phyloP scores from a whole-genome alignment of 2,888 invertebrate genomes.

The Tupiocoris notatus region DNA sequence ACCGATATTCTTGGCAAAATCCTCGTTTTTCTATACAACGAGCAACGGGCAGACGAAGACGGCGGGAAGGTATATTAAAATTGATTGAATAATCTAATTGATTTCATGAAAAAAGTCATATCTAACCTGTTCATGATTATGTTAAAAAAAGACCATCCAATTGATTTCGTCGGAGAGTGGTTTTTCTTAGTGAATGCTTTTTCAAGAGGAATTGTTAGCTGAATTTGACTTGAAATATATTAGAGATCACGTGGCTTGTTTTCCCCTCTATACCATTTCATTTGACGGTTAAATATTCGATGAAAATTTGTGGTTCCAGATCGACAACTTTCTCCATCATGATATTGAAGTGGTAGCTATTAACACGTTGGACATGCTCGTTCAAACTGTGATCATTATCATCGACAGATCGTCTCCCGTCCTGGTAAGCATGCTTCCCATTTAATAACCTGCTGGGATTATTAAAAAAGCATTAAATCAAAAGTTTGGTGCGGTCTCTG shows the following conservation, averaged over 20 bases:
- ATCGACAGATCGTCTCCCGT: constrained; percentile 74
- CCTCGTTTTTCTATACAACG: constrained; percentile 64
- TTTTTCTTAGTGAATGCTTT: no score
- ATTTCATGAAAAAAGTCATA: neutral
- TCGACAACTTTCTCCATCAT: constrained; percentile 66
- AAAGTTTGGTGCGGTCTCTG: no score
- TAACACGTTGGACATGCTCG: constrained; percentile 77
- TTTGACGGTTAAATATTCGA: no score
- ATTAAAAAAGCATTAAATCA: no score
- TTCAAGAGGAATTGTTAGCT: no score
- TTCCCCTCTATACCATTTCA: no score
- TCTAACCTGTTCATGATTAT: no score
- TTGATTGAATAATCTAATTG: neutral
- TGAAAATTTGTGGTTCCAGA: constrained; percentile 53
- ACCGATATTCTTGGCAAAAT: constrained; percentile 86
- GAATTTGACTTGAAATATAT: no score
- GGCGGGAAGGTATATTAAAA: constrained; percentile 52
- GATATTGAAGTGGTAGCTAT: constrained; percentile 81
- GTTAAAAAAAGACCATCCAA: no score
- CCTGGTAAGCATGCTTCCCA: constrained; percentile 59
- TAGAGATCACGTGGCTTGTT: no score
- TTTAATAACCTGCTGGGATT: no score
- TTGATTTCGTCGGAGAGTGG: no score
- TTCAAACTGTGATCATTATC: constrained; percentile 79
- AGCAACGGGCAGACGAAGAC: constrained; percentile 56